Conservation (phyloP, 2,113 vertebrate genomes). For the Embiotoca jacksoni region DNA sequence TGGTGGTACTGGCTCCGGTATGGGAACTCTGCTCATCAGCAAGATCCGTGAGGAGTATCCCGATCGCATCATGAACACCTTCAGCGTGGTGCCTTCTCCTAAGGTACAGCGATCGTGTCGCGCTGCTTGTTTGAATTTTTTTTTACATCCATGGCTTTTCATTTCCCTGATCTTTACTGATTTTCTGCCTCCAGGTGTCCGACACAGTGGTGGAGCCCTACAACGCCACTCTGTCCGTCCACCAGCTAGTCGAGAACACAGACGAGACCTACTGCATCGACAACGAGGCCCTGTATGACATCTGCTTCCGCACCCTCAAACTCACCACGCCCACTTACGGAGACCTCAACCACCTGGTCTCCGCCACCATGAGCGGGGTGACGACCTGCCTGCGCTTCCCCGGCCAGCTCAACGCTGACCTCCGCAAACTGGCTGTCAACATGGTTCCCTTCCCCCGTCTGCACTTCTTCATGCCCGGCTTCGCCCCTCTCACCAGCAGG, state of each 20-base stretch:
- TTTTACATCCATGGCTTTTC: not conserved
- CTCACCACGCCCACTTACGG: slow-evolving; percentile 94
- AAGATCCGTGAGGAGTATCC: slow-evolving; percentile 94
- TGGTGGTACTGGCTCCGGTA: slow-evolving; percentile 90
- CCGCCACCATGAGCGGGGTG: slow-evolving; percentile 95
- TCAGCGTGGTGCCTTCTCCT: slow-evolving; percentile 89
- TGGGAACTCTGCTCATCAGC: slow-evolving; percentile 93
- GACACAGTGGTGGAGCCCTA: slow-evolving; percentile 97
- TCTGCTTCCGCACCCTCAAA: slow-evolving; percentile 97
- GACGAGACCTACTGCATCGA: slow-evolving; percentile 98
- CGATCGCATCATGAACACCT: slow-evolving; percentile 94
- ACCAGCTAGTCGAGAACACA: slow-evolving; percentile 96
- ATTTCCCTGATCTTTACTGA: not conserved
- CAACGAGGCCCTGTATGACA: slow-evolving; percentile 96
- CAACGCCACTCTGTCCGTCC: slow-evolving; percentile 93
- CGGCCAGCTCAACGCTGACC: slow-evolving; percentile 93
- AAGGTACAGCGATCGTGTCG: slow-evolving; percentile 59
- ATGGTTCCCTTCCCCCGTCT: slow-evolving; percentile 97
- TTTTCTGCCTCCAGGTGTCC: slow-evolving; percentile 73
- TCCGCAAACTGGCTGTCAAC: slow-evolving; percentile 94
- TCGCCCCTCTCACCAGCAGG: slow-evolving; percentile 90
- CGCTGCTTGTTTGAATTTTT: not conserved
- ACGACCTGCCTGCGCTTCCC: slow-evolving; percentile 96
- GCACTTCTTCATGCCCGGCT: slow-evolving; percentile 98
- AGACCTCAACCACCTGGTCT: slow-evolving; percentile 94